Evolutionary conservation across 2,797 vertebrate genomes (phyloP), one percentile per base, ranked within the genome.

Genomic region (Melanotaenia nigrans): DNA sequence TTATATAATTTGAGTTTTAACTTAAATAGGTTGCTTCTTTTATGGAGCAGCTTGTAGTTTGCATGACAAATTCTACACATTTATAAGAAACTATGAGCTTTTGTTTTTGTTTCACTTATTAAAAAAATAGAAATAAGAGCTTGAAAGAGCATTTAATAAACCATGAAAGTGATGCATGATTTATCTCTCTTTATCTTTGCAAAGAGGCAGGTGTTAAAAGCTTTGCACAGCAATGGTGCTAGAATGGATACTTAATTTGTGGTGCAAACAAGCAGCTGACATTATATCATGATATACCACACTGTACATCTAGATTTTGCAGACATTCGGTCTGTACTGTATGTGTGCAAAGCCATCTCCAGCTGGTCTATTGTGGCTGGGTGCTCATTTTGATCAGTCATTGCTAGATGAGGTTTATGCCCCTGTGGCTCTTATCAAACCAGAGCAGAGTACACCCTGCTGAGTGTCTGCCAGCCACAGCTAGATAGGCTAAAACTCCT

Each of bases 391-490:
- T 83, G 81, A 91, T 91, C 82, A 82, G 67, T 78, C 82, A 62
- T 79, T 78, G 78, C 79, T 72, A 82, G 86, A 90, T 82, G 85
- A 82, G 83, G 76, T 82, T 92, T 88, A 84, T 87, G 76, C 82
- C 82, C 82, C 85, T 51, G 71, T 91, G 85, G 91, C 78, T 81
- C 93, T 95, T 95, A 95, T 94, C 95, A 95, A 91, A 81, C 87
- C 83, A 45, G 69, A 49, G 47, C 47, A 49, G 47, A 22, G n/a
- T 10, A 78, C 94, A 94, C 94, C 94, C 93, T 25, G 85, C 88
- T 89, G 93, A 93, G 90, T 45, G 77, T 40, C 82, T 88, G 85
- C 84, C 47, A 47, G 45, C 45, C 45, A n/a, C 47, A 49, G 45
- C 18, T 80, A 87, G 87, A 84, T 54, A 81, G 68, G 61, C 68